phyloP scores from a whole-genome alignment of 2,797 vertebrate genomes.

The Sebastolobus altivelis region DNA sequence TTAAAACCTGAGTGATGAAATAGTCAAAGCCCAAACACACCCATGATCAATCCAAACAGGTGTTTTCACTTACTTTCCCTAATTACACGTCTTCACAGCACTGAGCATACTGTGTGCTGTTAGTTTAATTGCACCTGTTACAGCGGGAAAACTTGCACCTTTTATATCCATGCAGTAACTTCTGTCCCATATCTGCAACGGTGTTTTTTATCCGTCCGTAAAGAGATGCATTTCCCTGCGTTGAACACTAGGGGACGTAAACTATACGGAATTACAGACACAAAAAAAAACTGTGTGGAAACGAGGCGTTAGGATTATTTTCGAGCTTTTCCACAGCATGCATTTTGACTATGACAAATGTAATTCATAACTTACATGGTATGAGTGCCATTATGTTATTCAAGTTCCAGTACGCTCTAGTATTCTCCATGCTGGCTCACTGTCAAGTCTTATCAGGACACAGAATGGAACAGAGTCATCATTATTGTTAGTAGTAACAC shows the following conservation, averaged over 20 bases:
- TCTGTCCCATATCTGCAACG: no score
- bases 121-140: conserved; percentile 13
- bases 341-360: neutral
- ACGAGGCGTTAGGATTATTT: neutral
- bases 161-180: no score
- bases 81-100: neutral
- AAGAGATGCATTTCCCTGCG: no score
- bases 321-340: neutral
- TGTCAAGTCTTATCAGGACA: neutral
- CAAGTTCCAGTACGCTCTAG: neutral
- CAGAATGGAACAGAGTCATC: neutral
- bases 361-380: neutral
- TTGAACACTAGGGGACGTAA: no score
- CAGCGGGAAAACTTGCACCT: neutral
- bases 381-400: neutral
- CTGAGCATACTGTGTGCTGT: neutral
- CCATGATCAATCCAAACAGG: neutral
- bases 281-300: no score
- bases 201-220: no score
- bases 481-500: neutral
- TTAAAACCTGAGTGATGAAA: neutral
- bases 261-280: no score
- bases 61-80: neutral
- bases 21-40: neutral
- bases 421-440: neutral